phyloP scores from a whole-genome alignment of 2,888 invertebrate species.

The Drosophila borealis region DNA sequence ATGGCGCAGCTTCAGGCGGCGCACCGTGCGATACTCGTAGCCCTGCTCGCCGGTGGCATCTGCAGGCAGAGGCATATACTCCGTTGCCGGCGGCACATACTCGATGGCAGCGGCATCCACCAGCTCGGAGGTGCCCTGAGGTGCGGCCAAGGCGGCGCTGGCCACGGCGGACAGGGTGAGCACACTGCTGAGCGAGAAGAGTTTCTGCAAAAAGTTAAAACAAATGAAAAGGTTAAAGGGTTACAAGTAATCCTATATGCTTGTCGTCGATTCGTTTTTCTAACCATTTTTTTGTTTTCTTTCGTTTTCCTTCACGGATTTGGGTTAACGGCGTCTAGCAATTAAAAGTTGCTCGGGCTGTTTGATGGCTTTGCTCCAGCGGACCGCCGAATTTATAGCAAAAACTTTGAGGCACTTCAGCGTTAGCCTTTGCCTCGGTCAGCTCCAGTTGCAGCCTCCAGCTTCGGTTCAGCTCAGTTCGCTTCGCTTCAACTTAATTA shows the following conservation, averaged over 20 bases:
- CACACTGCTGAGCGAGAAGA: constrained; percentile 66
- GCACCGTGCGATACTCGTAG: constrained; percentile 75
- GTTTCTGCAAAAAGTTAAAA: constrained; percentile 58
- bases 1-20: constrained; percentile 70
- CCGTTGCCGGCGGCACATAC: constrained; percentile 55
- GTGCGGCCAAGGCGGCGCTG: constrained; percentile 63
- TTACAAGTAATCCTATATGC: constrained; percentile 11
- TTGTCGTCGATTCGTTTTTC: constrained; percentile 7
- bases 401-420: constrained; percentile 39
- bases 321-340: constrained; percentile 62
- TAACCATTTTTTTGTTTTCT: constrained; percentile 63
- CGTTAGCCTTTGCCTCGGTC: constrained; percentile 6
- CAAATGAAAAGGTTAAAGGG: neutral
- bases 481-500: constrained; percentile 45
- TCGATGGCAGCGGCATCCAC: constrained; percentile 49
- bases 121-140: constrained; percentile 56
- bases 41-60: constrained; percentile 49
- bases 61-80: constrained; percentile 44
- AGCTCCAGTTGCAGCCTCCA: constrained; percentile 17
- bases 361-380: constrained; percentile 62
- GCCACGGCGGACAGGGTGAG: constrained; percentile 69
- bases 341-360: constrained; percentile 70
- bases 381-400: constrained; percentile 66
- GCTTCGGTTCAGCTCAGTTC: constrained; percentile 19
- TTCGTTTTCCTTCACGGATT: constrained; percentile 33